A percentile compares a stretch with the other conserved stretches of the same genome.
These are phyloP conservation scores for Paragorgia papillata DNA, from an alignment of 92 coral and sea anemone genomes.

Conservation along the genomic window DNA sequence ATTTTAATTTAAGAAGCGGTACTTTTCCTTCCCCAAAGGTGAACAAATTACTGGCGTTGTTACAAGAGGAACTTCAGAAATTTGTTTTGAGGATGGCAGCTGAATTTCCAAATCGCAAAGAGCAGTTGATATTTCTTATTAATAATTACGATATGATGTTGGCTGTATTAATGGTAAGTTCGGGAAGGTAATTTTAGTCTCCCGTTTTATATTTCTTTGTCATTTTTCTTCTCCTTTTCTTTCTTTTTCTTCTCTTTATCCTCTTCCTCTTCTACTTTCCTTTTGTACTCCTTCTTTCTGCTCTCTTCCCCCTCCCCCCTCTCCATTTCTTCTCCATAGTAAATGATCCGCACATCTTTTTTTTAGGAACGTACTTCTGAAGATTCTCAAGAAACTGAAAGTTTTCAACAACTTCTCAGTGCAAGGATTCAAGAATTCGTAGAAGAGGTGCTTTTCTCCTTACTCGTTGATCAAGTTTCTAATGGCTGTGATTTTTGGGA, in stretches of 20 bases:
- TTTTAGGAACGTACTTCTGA: constrained; percentile 93
- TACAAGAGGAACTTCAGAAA: constrained; percentile 93
- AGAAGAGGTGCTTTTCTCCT: constrained; percentile 75
- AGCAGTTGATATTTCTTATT: constrained; percentile 91
- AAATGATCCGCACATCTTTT: neutral
- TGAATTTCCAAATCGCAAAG: constrained; percentile 95
- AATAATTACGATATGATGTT: constrained; percentile 99
- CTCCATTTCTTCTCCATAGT: too few species aligned
- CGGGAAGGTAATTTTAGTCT: neutral
- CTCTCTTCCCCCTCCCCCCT: too few species aligned
- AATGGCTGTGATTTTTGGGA: neutral
- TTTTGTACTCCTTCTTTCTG: neutral
- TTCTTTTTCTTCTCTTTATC: neutral
- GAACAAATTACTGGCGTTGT: constrained; percentile 85
- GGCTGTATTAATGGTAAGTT: constrained; percentile 90
- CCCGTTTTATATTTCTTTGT: neutral
- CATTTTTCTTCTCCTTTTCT: neutral
- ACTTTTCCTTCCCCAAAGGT: constrained; percentile 51
- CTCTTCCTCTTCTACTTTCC: neutral
- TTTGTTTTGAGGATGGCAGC: constrained; percentile 96
- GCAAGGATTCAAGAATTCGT: constrained; percentile 99
- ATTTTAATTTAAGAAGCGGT: neutral
- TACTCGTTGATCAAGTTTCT: neutral
- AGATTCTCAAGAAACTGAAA: constrained; percentile 96
- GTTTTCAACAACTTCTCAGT: constrained; percentile 91